phyloP scores from a whole-genome alignment of 2,113 vertebrate genomes.

The Alosa alosa region DNA sequence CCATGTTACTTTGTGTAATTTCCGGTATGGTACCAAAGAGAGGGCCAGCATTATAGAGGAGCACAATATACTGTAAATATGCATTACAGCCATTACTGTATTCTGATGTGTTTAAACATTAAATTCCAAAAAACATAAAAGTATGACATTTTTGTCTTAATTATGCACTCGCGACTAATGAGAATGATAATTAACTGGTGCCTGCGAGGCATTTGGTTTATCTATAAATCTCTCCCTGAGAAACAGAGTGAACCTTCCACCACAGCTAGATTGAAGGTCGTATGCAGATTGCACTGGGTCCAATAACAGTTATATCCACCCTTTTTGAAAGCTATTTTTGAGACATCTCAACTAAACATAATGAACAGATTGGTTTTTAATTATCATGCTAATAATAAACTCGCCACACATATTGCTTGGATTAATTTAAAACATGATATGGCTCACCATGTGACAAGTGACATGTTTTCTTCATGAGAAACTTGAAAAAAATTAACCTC shows the following conservation, averaged over 20 bases:
- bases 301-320: background rate
- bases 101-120: background rate
- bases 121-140: constrained; percentile 3
- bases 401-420: background rate
- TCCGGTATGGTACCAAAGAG: too few relatives aligned
- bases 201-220: background rate
- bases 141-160: constrained; percentile 15
- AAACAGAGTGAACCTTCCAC: background rate
- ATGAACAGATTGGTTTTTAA: background rate
- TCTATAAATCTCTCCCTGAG: background rate
- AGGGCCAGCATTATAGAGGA: too few relatives aligned
- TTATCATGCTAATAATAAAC: background rate
- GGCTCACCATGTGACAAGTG: background rate
- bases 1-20: too few relatives aligned
- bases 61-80: too few relatives aligned
- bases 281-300: background rate
- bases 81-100: background rate
- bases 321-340: background rate
- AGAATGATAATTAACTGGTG: constrained; percentile 5
- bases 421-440: background rate
- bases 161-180: constrained; percentile 6
- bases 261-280: background rate
- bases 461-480: background rate
- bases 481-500: background rate
- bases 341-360: background rate